Conservation (phyloP, 2,888 invertebrate species). For the Agriotes lineatus region DNA sequence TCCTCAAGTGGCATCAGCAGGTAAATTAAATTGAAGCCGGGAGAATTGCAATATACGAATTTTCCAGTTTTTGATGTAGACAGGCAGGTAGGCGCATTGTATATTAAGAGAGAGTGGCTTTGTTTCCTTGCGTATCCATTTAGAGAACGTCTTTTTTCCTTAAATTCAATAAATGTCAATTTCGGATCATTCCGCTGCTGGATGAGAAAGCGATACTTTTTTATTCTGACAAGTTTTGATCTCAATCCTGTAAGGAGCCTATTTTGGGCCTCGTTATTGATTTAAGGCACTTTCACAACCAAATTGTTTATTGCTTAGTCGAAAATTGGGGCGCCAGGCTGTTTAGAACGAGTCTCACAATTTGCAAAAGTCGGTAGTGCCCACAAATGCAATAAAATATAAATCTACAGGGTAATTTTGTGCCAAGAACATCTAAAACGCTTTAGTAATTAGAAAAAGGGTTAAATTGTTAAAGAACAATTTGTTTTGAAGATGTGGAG, state of each 20-base stretch:
- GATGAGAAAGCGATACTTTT: conserved; percentile 27
- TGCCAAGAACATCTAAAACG: too few species aligned
- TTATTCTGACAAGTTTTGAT: conserved; percentile 30
- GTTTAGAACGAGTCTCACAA: too few species aligned
- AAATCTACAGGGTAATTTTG: too few species aligned
- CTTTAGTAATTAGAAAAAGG: too few species aligned
- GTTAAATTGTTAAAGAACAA: too few species aligned
- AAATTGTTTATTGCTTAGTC: too few species aligned
- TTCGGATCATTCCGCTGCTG: conserved; percentile 45
- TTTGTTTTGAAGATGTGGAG: too few species aligned
- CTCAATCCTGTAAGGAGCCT: conserved; percentile 10
- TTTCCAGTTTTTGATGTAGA: conserved; percentile 46
- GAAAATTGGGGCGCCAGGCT: too few species aligned
- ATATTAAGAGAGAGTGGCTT: conserved; percentile 45
- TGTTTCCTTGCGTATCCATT: conserved; percentile 52
- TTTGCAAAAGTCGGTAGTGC: too few species aligned
- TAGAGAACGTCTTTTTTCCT: conserved; percentile 50
- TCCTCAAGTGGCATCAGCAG: conserved; percentile 48
- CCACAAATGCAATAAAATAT: too few species aligned
- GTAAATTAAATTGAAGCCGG: conserved; percentile 55
- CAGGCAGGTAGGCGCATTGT: conserved; percentile 40
- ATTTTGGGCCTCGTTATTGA: too few species aligned
- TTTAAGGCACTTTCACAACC: too few species aligned
- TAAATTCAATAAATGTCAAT: conserved; percentile 55
- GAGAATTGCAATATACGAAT: conserved; percentile 48